These are phyloP conservation scores for Corythoichthys haematopterus DNA, from an alignment of 2,113 vertebrate genomes.

Conservation along the genomic window DNA sequence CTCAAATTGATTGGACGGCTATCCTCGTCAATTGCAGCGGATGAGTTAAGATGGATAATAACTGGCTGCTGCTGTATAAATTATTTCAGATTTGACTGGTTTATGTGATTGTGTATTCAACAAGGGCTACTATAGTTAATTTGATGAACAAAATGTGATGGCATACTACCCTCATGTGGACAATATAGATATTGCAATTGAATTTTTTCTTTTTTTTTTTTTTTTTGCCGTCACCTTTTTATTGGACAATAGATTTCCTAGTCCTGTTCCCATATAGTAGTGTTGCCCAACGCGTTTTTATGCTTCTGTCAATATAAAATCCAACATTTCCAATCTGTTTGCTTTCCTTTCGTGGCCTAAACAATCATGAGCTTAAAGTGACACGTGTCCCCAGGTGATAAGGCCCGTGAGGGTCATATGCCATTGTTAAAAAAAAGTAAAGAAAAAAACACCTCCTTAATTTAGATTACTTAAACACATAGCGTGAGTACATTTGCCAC, in stretches of 20 bases:
- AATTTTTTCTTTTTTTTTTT: background rate
- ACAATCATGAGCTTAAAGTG: slow-evolving; percentile 24
- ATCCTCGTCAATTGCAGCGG: too few relatives aligned
- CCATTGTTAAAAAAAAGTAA: slow-evolving; percentile 1
- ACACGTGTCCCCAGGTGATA: slow-evolving; percentile 21
- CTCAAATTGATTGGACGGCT: too few relatives aligned
- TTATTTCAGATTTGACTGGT: slow-evolving; percentile 19
- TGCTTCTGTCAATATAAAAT: background rate
- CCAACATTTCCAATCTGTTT: slow-evolving; percentile 5
- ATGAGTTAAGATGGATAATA: background rate
- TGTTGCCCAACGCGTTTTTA: background rate
- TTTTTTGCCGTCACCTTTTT: background rate
- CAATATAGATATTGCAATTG: background rate
- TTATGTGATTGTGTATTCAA: slow-evolving; percentile 5
- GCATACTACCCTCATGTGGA: slow-evolving; percentile 25
- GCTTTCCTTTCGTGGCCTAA: background rate
- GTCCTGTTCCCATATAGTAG: background rate
- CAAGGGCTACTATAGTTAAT: background rate
- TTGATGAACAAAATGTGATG: background rate
- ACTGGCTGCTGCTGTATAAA: background rate
- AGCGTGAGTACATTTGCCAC: background rate
- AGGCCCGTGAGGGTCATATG: slow-evolving; percentile 5
- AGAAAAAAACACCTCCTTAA: background rate
- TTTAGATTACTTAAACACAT: background rate
- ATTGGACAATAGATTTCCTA: background rate